Evolutionary conservation across 1,140 invertebrate species (phyloP), one percentile per base, ranked within the genome.

Genomic region (Danaus melanippus): DNA sequence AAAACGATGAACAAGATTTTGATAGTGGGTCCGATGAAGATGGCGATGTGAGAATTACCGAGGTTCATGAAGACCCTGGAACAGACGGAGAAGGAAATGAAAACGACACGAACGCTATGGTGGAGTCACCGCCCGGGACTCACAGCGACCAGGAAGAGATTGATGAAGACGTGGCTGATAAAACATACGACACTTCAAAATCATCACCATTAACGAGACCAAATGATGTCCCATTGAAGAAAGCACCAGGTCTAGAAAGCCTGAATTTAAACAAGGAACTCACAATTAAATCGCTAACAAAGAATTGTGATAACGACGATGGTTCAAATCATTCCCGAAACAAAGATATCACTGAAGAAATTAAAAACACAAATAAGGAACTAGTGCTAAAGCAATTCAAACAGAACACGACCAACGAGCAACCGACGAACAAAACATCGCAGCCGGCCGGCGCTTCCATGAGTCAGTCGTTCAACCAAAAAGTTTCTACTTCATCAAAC

Each of bases 241-340:
- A 66, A 43, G 32, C 53, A 12, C 42, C 53, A 10, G 62, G 59
- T 46, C 51, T 69, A 12, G 63, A 65, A 46, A 73, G 67, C 57
- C 67, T 79, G 39, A 73, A 67, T 66, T 67, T 74, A 48, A 74
- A 72, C 55, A 84, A 77, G 67, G 66, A 74, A 62, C 50, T 85
- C 43, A 82, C 75, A 53, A 75, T 84, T 42, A 86, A 77, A 59
- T 69, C 71, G 7, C 12, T 71, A 39, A 57, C 72, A 48, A 76
- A 75, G 48, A 68, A 56, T 39, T 39, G 10, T 50, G 12, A 51
- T 53, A 42, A 51, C 55, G 65, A 69, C 45, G 53, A 49, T 41
- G 50, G 55, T n/a, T n/a, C 44, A 12, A 52, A 49, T 40, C 44
- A 50, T n/a, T 32, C 41, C 12, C 10, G n/a, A 48, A 44, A 60